Base-by-base conservation (phyloP, 2,888 invertebrate genomes). In the Heliconius sara region DNA sequence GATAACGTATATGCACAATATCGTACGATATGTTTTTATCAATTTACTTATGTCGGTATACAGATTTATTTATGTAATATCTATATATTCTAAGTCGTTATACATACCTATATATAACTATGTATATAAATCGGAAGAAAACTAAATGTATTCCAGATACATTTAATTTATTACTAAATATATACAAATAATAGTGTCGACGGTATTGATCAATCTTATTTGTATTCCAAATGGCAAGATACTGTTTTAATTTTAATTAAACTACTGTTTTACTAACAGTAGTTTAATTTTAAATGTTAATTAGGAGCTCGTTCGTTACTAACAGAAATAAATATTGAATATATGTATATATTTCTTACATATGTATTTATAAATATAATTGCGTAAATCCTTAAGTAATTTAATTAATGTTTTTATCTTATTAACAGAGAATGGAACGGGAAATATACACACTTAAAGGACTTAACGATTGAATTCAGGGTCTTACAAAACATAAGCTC, bases 11-110 rank as follows among this genome's bases (percentile, higher is more conserved):
- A 30, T 72, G 30, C 34, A 67, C 34, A 52, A 47, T 52, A 76
- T 76, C 67, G n/a, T 76, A 76, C 67, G 76, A 76, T 67, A 52
- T 52, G 30, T 67, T 76, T 19, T 68, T 76, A 76, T 76, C 76
- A 72, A 71, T 71, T 71, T 71, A 52, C 12, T 30, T 16, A 34
- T 57, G 30, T n/a, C 52, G n/a, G 39, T 30, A 57, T 72, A 57
- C 57, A 71, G 52, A 72, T 72, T 52, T 52, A 30, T 68, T 68
- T 39, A 68, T 34, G 34, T 39, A 67, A 67, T 67, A 67, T 65
- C 27, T 27, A 60, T 1, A 25, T 65, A 6, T 25, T 27, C 25
- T 19, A 27, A n/a, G n/a, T n/a, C n/a, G 19, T 19, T 27, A 27
- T 27, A 30, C 30, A 30, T 30, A 30, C 4, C 30, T 30, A 30